A percentile compares a stretch with the other conserved stretches of the same genome.
Evolutionary conservation across 2,797 vertebrate genomes (phyloP).

Genomic region (Setipinna tenuifilis): DNA sequence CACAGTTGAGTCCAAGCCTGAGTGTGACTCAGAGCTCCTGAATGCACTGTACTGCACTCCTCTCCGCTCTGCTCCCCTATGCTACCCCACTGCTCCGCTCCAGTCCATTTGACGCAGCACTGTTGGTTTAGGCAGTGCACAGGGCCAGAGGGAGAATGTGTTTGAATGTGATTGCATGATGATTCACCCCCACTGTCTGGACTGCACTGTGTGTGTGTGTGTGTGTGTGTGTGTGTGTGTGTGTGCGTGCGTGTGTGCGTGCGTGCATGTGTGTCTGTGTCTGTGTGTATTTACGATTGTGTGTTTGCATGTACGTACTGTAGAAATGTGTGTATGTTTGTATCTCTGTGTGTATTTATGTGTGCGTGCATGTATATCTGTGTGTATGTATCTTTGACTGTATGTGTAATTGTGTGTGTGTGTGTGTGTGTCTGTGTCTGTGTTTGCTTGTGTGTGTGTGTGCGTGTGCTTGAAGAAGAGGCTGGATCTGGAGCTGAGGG

Average conservation of each 20-base stretch:
- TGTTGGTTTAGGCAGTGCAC: slow-evolving; percentile 5
- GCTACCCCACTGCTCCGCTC: background rate
- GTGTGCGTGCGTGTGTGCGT: no score
- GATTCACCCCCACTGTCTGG: slow-evolving; percentile 41
- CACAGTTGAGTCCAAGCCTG: background rate
- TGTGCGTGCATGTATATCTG: background rate
- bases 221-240: no score
- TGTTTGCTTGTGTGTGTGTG: background rate
- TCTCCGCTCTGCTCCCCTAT: no score
- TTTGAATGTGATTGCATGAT: slow-evolving; percentile 47
- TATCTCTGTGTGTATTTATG: background rate
- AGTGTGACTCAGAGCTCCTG: background rate
- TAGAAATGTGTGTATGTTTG: slow-evolving; percentile 21
- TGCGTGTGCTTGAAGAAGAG: slow-evolving; percentile 25
- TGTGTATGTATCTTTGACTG: slow-evolving; percentile 7
- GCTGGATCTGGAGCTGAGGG: slow-evolving; percentile 25
- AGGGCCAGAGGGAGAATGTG: slow-evolving; percentile 34
- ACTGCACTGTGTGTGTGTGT: background rate
- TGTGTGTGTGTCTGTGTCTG: slow-evolving; percentile 16
- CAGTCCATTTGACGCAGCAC: slow-evolving; percentile 8
- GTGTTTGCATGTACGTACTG: background rate
- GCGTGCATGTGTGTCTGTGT: no score
- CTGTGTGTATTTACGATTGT: no score
- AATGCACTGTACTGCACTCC: no score
- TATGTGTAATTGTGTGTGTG: slow-evolving; percentile 12